Percentiles rank a stretch among this genome's conserved stretches.
These are phyloP conservation scores for Chamaedrilus cognettii DNA, from an alignment of 2,888 invertebrate species.

Conservation along the genomic window DNA sequence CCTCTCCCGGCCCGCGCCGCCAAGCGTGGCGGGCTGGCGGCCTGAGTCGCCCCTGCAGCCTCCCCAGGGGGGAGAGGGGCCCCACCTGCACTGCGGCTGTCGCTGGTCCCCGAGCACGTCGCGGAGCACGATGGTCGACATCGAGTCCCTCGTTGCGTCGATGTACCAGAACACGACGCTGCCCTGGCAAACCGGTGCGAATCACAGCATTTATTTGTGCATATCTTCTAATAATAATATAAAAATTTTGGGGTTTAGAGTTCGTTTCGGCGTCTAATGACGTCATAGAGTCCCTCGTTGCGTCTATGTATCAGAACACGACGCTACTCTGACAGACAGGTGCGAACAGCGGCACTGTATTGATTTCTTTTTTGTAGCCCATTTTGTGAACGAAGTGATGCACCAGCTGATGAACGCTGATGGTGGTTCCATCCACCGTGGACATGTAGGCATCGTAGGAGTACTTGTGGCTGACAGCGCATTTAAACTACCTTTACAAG, in stretches of 20 bases:
- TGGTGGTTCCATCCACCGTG: no score
- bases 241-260: no score
- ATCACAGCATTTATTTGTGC: no score
- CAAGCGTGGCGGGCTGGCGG: background rate
- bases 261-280: background rate
- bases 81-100: background rate
- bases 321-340: slow-evolving; percentile 14
- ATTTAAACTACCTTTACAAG: no score
- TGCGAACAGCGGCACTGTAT: no score
- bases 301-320: slow-evolving; percentile 11
- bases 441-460: no score
- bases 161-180: slow-evolving; percentile 11
- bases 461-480: no score
- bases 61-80: background rate
- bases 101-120: slow-evolving; percentile 14
- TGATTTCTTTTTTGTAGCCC: no score
- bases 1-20: background rate
- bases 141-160: slow-evolving; percentile 4
- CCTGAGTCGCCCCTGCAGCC: background rate
- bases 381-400: no score
- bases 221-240: no score
- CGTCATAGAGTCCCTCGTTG: slow-evolving; percentile 9
- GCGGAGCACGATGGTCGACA: slow-evolving; percentile 6
- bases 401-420: no score
- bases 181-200: slow-evolving; percentile 15